Base-by-base conservation (phyloP, 2,888 invertebrate genomes). In the Gari tellinella region DNA sequence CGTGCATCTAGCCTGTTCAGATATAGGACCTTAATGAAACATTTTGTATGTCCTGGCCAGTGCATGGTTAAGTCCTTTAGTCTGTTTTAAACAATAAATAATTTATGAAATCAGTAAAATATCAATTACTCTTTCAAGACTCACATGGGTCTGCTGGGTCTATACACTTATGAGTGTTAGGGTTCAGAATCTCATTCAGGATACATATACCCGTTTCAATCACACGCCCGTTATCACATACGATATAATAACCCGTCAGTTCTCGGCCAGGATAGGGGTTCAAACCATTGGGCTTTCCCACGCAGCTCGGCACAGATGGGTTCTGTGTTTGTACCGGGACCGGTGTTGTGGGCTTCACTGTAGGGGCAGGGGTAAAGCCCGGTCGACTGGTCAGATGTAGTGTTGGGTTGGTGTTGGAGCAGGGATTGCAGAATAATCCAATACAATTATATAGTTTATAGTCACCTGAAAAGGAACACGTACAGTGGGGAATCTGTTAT, bases 191-290 rank as follows among this genome's bases (percentile, higher is more conserved):
- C 45, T 78, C 73, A 45, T 78, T 62, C 7, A 78, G 52, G 15
- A 78, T 78, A 60, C 78, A 78, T 5, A 73, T 70, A 2, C 78
- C 78, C n/a, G 53, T 67, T 53, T 78, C 78, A 23, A 66, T 57
- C 14, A 73, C 45, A 4, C 58, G 52, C 14, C 67, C 74, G 10
- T 73, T 51, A 10, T 81, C 74, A 73, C 82, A 83, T 4, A 81
- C 67, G n/a, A 83, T 77, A 43, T 81, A 83, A 45, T 70, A 68
- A 1, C 64, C 66, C 1, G 76, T 78, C 46, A 74, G 56, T 37
- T 70, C 74, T 43, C 74, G 64, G 25, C 73, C 72, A 10, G 83
- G 81, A 46, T 73, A 83, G 1, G 73, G 64, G 48, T 83, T 81
- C 17, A 78, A 52, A 0, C 83, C 83, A 51, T 81, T 72, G n/a